Percentiles rank a stretch among this genome's conserved stretches.
Conservation (phyloP, 35 echinoderm and acorn worm species). For the Nesometra sesokonis region DNA sequence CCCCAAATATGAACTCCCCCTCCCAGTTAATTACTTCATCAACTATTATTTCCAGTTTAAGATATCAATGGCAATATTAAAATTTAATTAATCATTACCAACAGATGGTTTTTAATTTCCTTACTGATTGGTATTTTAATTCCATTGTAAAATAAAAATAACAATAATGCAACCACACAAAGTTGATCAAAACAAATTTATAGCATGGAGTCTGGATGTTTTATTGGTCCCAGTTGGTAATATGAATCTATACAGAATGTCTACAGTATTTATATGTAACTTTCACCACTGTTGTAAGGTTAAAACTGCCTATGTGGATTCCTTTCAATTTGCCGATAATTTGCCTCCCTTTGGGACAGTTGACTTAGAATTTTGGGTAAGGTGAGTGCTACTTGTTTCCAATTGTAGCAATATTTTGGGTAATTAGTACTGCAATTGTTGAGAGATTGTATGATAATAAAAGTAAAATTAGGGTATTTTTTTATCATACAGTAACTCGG, state of each 20-base stretch:
- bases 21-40: too few relatives aligned
- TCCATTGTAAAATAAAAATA: neutral
- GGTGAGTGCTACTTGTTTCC: neutral
- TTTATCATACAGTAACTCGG: too few relatives aligned
- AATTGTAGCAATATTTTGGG: neutral
- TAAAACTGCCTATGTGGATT: neutral
- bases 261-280: neutral
- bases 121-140: neutral
- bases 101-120: neutral
- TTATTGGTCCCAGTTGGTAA: neutral
- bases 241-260: neutral
- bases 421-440: neutral
- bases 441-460: too few relatives aligned
- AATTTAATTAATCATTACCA: too few relatives aligned
- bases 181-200: neutral
- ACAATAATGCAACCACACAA: neutral
- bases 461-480: too few relatives aligned
- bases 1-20: too few relatives aligned
- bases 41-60: too few relatives aligned
- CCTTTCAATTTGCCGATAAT: neutral
- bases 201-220: neutral
- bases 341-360: neutral
- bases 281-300: neutral
- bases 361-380: neutral
- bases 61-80: too few relatives aligned